Evolutionary conservation across 2,113 vertebrate genomes (phyloP).

Genomic region (Podarcis muralis): DNA sequence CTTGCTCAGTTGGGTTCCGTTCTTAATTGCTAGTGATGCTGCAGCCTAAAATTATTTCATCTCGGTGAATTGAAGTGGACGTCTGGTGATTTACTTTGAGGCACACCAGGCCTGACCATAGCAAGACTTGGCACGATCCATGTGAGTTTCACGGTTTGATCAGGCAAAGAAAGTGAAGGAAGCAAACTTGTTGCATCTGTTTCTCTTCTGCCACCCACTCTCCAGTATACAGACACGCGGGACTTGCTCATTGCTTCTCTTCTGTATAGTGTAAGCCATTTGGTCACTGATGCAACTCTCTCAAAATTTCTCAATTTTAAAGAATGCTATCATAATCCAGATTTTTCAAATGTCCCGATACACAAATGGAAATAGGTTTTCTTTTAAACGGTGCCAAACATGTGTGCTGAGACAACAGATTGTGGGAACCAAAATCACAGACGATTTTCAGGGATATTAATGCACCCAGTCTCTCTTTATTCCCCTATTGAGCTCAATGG

Average conservation of each 20-base stretch:
- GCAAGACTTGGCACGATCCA: neutral
- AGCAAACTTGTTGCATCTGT: neutral
- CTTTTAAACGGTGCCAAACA: constrained; percentile 29
- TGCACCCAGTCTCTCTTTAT: neutral
- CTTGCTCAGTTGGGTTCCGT: neutral
- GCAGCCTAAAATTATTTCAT: neutral
- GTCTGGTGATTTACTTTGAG: neutral
- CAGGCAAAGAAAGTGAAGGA: neutral
- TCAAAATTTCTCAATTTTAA: neutral
- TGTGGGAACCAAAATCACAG: neutral
- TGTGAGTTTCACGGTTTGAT: neutral
- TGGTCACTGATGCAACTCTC: neutral
- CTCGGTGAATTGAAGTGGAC: neutral
- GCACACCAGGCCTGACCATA: neutral
- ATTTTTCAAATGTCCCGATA: constrained; percentile 12
- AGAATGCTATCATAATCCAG: constrained; percentile 3
- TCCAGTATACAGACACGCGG: neutral
- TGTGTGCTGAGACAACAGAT: neutral
- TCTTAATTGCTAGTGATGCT: neutral
- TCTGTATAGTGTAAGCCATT: neutral
- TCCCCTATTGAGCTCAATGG: constrained; percentile 19
- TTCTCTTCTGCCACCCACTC: neutral
- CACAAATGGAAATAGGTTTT: neutral
- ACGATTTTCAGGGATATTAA: neutral
- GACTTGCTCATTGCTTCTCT: neutral